Evolutionary conservation across 1,140 invertebrate species (phyloP).

Genomic region (Paraescarpia echinospica): DNA sequence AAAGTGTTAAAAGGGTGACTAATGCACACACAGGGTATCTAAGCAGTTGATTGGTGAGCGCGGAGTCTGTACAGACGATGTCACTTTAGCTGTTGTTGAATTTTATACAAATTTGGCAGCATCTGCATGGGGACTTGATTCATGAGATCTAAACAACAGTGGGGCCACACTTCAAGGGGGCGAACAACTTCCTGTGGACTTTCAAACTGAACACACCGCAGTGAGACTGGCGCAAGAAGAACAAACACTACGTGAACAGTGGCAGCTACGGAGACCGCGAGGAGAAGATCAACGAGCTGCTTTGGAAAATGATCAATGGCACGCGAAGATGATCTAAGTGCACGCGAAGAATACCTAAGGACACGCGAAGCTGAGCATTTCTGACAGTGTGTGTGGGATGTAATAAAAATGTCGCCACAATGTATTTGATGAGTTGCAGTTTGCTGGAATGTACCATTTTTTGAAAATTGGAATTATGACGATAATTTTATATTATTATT

Average conservation of each 20-base stretch:
- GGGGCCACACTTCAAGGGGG: slow-evolving; percentile 90
- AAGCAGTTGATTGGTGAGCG: too few relatives aligned
- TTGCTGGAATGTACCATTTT: not conserved
- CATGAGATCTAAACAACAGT: slow-evolving; percentile 96
- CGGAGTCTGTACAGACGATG: too few relatives aligned
- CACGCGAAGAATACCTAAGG: too few relatives aligned
- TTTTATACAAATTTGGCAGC: slow-evolving; percentile 65
- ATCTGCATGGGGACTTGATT: slow-evolving; percentile 98
- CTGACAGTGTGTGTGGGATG: not conserved
- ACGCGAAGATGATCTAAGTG: not conserved
- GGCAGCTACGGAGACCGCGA: too few relatives aligned
- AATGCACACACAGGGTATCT: too few relatives aligned
- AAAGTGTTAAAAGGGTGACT: too few relatives aligned
- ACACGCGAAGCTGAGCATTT: not conserved
- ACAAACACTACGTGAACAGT: slow-evolving; percentile 98
- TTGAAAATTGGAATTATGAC: too few relatives aligned
- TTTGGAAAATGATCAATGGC: too few relatives aligned
- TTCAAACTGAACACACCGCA: slow-evolving; percentile 99
- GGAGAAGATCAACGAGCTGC: too few relatives aligned
- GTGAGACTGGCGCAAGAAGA: slow-evolving; percentile 99
- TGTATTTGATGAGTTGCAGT: not conserved
- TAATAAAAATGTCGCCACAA: not conserved
- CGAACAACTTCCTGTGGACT: slow-evolving; percentile 98
- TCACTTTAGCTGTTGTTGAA: not conserved
- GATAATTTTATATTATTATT: too few relatives aligned